phyloP scores from a whole-genome alignment of 2,888 invertebrate genomes.

The Imbricaverruca yamaguchii region DNA sequence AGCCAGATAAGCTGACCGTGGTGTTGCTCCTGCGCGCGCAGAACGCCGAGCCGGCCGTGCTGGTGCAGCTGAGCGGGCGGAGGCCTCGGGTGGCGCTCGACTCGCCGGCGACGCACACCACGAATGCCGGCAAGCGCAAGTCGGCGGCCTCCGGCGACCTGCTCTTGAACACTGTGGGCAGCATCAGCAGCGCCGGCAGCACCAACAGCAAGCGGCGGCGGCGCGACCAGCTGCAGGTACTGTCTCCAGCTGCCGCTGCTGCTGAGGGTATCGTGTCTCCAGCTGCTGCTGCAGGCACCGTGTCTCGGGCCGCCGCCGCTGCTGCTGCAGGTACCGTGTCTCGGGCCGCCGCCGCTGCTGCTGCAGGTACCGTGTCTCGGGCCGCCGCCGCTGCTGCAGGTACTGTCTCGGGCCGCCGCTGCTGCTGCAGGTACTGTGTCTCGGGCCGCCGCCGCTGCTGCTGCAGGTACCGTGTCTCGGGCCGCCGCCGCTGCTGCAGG shows the following conservation, averaged over 20 bases:
- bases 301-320: no score
- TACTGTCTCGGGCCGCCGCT: no score
- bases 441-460: no score
- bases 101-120: not conserved
- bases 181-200: constrained; percentile 7
- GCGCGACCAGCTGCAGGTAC: constrained; percentile 10
- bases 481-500: not conserved
- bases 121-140: not conserved
- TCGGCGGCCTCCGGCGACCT: not conserved
- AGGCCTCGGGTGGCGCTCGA: not conserved
- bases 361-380: not conserved
- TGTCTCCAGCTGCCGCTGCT: no score
- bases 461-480: no score
- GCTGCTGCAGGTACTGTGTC: no score
- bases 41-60: not conserved
- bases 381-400: no score
- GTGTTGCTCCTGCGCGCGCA: not conserved
- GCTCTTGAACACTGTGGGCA: not conserved
- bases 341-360: no score
- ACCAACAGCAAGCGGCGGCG: constrained; percentile 16
- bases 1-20: no score
- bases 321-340: no score
- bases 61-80: not conserved
- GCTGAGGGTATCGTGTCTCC: no score
- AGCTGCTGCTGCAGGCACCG: no score